Percentiles rank a stretch among this genome's conserved stretches.
These are phyloP conservation scores for Dyspetes luteomarginatus DNA, from an alignment of 2,888 invertebrate species.

Conservation along the genomic window DNA sequence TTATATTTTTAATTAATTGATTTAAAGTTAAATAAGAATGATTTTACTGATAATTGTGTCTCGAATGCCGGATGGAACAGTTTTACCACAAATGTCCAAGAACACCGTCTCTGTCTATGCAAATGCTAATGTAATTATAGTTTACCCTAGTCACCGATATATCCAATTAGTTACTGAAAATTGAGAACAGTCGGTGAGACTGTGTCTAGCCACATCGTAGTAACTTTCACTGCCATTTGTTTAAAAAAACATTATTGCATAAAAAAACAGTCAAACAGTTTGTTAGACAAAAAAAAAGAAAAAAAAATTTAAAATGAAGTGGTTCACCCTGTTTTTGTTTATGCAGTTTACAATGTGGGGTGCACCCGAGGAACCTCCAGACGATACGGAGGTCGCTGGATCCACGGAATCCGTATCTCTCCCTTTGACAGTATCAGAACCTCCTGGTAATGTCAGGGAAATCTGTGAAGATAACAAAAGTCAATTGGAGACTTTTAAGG, in stretches of 20 bases:
- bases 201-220: slow-evolving; percentile 73
- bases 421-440: too few species aligned
- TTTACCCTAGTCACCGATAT: slow-evolving; percentile 78
- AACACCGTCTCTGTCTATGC: slow-evolving; percentile 58
- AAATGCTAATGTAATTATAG: slow-evolving; percentile 79
- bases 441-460: slow-evolving; percentile 68
- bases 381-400: slow-evolving; percentile 74
- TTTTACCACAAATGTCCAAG: background rate
- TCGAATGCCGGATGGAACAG: background rate
- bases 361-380: slow-evolving; percentile 77
- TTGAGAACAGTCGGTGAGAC: slow-evolving; percentile 80
- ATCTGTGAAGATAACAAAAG: slow-evolving; percentile 77
- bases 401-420: slow-evolving; percentile 68
- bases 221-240: slow-evolving; percentile 81
- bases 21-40: background rate
- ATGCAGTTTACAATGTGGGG: slow-evolving; percentile 81
- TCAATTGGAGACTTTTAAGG: slow-evolving; percentile 78
- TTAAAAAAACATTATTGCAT: slow-evolving; percentile 56
- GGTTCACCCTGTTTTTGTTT: slow-evolving; percentile 76
- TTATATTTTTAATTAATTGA: too few species aligned
- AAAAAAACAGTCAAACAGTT: slow-evolving; percentile 51
- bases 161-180: slow-evolving; percentile 82
- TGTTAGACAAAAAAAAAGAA: slow-evolving; percentile 39
- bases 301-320: slow-evolving; percentile 73
- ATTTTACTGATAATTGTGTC: background rate